A percentile compares a stretch with the other conserved stretches of the same genome.
Conservation (phyloP, 2,888 invertebrate genomes). For the Lasioglossum marginatum region DNA sequence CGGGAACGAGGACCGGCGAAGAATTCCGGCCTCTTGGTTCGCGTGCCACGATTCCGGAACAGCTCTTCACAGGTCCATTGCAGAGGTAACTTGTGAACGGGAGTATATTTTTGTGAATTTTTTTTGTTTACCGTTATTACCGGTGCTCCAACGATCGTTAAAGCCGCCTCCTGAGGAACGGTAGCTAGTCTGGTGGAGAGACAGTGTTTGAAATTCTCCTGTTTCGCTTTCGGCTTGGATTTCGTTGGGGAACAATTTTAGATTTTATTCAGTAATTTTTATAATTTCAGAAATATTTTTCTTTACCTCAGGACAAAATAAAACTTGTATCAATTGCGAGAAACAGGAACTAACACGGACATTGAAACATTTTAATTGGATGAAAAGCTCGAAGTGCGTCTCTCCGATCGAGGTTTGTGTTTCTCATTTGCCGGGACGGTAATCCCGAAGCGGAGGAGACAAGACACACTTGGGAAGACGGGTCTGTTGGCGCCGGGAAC, state of each 20-base stretch:
- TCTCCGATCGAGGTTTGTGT: not conserved
- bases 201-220: not conserved
- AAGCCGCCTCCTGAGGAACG: not conserved
- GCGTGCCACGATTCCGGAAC: conserved; percentile 45
- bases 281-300: not conserved
- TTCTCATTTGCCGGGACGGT: not conserved
- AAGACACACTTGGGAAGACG: not conserved
- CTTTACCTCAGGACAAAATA: not conserved
- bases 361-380: not conserved
- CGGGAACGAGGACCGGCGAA: conserved; percentile 8
- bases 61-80: conserved; percentile 1
- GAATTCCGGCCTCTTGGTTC: not conserved
- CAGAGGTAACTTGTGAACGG: conserved; percentile 15
- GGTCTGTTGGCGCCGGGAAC: not conserved
- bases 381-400: not conserved
- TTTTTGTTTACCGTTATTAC: conserved; percentile 50
- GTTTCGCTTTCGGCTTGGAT: not conserved
- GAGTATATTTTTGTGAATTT: conserved; percentile 24
- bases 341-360: not conserved
- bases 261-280: no score
- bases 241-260: conserved; percentile 16
- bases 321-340: not conserved
- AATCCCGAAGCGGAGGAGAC: not conserved
- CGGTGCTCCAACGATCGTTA: conserved; percentile 35
- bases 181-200: not conserved